Evolutionary conservation across 2,888 invertebrate genomes (phyloP).

Genomic region (Plebejus anna): DNA sequence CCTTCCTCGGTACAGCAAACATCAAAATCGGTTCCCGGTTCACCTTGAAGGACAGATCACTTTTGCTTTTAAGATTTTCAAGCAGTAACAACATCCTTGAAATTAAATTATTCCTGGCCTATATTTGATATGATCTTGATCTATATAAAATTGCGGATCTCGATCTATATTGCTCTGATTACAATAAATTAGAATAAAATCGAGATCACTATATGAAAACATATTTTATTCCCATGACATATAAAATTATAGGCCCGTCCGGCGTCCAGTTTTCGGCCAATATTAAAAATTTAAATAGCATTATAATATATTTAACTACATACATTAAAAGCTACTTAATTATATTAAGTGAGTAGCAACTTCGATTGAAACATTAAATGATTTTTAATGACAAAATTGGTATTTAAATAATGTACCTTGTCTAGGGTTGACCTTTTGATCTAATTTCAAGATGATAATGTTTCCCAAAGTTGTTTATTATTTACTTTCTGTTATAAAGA

Average conservation of each 20-base stretch:
- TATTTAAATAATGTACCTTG: not conserved
- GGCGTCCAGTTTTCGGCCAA: not conserved
- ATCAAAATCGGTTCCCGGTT: too few species aligned
- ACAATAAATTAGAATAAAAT: slow-evolving; percentile 4
- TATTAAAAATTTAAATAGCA: not conserved
- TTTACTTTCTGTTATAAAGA: not conserved
- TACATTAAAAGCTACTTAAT: slow-evolving; percentile 3
- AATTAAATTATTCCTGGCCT: not conserved
- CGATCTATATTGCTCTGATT: not conserved
- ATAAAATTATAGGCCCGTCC: not conserved
- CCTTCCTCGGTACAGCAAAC: too few species aligned
- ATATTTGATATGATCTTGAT: not conserved
- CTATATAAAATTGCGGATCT: not conserved
- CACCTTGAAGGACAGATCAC: too few species aligned
- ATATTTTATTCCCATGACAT: slow-evolving; percentile 9
- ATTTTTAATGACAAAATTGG: not conserved
- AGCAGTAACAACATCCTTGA: not conserved
- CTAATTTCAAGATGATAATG: not conserved
- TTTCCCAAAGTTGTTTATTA: not conserved
- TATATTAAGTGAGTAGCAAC: not conserved
- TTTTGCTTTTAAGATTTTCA: too few species aligned
- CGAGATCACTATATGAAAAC: not conserved
- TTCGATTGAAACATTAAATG: slow-evolving; percentile 9
- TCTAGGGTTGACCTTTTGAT: not conserved
- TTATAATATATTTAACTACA: slow-evolving; percentile 4